Base-by-base conservation (phyloP, 2,888 invertebrate genomes). In the Mylabris sibirica region DNA sequence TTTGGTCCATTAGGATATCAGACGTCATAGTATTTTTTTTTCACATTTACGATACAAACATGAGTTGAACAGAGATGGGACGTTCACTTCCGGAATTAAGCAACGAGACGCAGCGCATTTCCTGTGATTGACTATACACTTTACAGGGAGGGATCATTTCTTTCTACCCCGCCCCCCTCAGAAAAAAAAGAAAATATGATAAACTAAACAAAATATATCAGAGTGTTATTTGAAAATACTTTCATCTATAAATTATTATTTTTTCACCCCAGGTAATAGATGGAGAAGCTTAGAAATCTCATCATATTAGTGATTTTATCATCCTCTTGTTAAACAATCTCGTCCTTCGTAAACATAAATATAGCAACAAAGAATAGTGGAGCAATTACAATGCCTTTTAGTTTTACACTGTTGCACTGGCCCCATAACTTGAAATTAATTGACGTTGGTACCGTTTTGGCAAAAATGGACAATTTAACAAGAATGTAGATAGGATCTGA, bases 401-500 rank as follows among this genome's bases (percentile, higher is more conserved):
- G 71, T 71, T 68, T 65, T 67, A 64, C 70, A 68, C 57, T 72
- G 30, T 30, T 30, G 63, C 64, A 64, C 73, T 68, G 60, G 63
- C 65, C 67, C 78, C 80, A 80, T 80, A 80, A 81, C 81, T 81
- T 77, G 77, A 76, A 80, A 79, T 80, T 81, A 80, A 82, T 82
- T 80, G 81, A 81, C 80, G 77, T 80, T 76, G 78, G 77, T 78
- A 75, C 74, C 77, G 78, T 75, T 57, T 57, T 76, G 73, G 75
- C 77, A 79, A 80, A 82, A 83, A 81, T 81, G 80, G 80, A 76
- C 78, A 77, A 78, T 81, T 78, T 78, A 78, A 79, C 80, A 80
- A 79, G 79, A 74, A 68, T 57, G 57, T 75, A 79, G 80, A 80
- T 80, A 78, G 72, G 78, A 80, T 79, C 76, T 74, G 74, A 69